phyloP scores from a whole-genome alignment of 2,888 invertebrate genomes.

The Vandiemenella viatica region DNA sequence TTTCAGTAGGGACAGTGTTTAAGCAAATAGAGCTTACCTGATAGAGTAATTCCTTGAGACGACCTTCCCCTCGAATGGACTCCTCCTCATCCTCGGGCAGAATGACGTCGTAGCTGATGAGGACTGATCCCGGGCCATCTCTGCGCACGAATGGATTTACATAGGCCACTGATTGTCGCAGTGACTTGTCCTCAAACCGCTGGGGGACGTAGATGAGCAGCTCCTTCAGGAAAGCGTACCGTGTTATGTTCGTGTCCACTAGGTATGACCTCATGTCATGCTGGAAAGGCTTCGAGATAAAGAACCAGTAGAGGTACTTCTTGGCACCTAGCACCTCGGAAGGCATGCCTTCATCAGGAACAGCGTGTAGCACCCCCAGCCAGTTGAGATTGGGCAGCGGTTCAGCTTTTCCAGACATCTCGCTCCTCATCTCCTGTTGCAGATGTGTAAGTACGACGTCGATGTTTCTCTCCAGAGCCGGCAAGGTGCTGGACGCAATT shows the following conservation, averaged over 20 bases:
- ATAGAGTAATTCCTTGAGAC: slow-evolving; percentile 8
- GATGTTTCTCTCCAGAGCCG: neutral
- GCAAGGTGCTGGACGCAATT: neutral
- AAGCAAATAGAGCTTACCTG: slow-evolving; percentile 6
- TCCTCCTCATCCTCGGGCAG: slow-evolving; percentile 5
- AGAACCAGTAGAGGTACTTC: slow-evolving; percentile 6
- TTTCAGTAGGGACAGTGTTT: too few species aligned
- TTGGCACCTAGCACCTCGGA: slow-evolving; percentile 4
- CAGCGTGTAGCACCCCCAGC: slow-evolving; percentile 7
- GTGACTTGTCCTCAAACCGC: slow-evolving; percentile 1
- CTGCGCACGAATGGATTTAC: slow-evolving; percentile 4
- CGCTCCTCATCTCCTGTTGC: neutral
- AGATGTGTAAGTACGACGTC: neutral
- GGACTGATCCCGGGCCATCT: slow-evolving; percentile 1
- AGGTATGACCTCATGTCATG: neutral
- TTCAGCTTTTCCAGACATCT: neutral
- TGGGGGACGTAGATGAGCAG: slow-evolving; percentile 1
- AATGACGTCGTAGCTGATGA: slow-evolving; percentile 5
- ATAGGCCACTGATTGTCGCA: slow-evolving; percentile 5
- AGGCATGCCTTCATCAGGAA: slow-evolving; percentile 4
- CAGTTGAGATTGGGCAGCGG: slow-evolving; percentile 8
- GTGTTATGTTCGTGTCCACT: neutral
- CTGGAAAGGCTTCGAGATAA: slow-evolving; percentile 5
- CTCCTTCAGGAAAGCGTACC: slow-evolving; percentile 5
- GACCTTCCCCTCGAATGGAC: slow-evolving; percentile 3